Percentiles rank a stretch among this genome's conserved stretches.
phyloP scores from a whole-genome alignment of 1,140 invertebrate species.

The Chymomyza costata region DNA sequence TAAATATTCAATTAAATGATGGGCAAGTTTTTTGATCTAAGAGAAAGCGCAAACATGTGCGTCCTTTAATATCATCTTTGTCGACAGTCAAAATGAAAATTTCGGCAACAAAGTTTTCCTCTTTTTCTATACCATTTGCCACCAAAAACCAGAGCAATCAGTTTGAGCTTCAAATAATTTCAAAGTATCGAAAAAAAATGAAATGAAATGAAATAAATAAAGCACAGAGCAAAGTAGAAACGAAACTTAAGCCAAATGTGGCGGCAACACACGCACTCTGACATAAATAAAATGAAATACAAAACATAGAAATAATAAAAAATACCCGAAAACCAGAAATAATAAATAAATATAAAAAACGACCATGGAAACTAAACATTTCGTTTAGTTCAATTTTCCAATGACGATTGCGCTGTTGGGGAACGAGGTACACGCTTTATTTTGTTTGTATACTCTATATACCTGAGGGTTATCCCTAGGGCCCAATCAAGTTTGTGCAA shows the following conservation, averaged over 20 bases:
- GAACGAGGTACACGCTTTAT: too few species aligned
- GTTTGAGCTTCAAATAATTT: slow-evolving; percentile 41
- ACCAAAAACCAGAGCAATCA: slow-evolving; percentile 29
- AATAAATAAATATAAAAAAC: slow-evolving; percentile 58
- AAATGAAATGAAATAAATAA: slow-evolving; percentile 64
- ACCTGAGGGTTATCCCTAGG: too few species aligned
- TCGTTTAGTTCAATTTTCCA: slow-evolving; percentile 70
- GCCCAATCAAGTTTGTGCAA: too few species aligned
- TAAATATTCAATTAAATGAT: slow-evolving; percentile 71
- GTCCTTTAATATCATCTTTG: slow-evolving; percentile 61
- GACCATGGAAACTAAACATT: slow-evolving; percentile 59
- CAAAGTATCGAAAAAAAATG: slow-evolving; percentile 44
- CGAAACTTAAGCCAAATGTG: slow-evolving; percentile 18
- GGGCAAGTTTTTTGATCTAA: slow-evolving; percentile 45
- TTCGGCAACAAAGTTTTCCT: slow-evolving; percentile 58
- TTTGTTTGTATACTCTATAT: too few species aligned
- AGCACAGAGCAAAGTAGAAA: slow-evolving; percentile 28
- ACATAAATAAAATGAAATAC: slow-evolving; percentile 9
- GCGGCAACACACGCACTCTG: slow-evolving; percentile 6
- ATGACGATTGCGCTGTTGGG: too few species aligned
- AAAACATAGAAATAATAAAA: slow-evolving; percentile 25
- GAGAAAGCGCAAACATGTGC: slow-evolving; percentile 25
- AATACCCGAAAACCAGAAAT: slow-evolving; percentile 27
- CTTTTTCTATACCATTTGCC: slow-evolving; percentile 61
- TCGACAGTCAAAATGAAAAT: slow-evolving; percentile 64